Evolutionary conservation across 2,888 invertebrate genomes (phyloP).

Genomic region (Lymantria monacha): DNA sequence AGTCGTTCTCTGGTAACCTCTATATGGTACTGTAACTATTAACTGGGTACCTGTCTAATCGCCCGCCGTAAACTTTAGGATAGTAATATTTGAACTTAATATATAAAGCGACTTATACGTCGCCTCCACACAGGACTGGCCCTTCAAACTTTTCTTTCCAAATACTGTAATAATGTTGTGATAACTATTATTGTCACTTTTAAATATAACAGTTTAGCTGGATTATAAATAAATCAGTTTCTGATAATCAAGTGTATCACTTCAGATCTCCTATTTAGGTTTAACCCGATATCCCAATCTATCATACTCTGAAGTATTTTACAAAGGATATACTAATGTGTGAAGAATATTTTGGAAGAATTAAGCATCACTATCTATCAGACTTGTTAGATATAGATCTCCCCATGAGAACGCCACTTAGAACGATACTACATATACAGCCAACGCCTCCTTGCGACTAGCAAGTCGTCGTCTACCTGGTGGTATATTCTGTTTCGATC

Average conservation of each 20-base stretch:
- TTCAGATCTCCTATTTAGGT: not conserved
- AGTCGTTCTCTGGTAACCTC: constrained; percentile 8
- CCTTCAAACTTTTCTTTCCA: constrained; percentile 37
- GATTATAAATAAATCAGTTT: constrained; percentile 53
- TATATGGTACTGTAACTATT: constrained; percentile 25
- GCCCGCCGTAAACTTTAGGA: constrained; percentile 42
- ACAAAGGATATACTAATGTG: no score
- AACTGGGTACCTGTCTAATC: constrained; percentile 30
- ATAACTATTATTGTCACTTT: constrained; percentile 41
- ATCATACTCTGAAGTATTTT: no score
- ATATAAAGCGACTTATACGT: constrained; percentile 29
- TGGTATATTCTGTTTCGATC: no score
- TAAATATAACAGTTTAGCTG: constrained; percentile 59
- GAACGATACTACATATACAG: no score
- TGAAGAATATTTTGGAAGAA: no score
- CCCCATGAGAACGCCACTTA: no score
- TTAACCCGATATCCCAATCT: no score
- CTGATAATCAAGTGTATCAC: constrained; percentile 41
- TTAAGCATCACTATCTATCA: no score
- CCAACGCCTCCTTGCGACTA: no score
- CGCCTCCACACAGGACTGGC: constrained; percentile 56
- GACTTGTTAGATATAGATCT: no score
- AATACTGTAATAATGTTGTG: constrained; percentile 45
- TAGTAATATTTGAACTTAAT: constrained; percentile 37
- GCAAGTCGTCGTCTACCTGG: no score